Evolutionary conservation across 1,140 invertebrate species (phyloP), one percentile per base, ranked within the genome.

Genomic region (Trichogramma pretiosum): DNA sequence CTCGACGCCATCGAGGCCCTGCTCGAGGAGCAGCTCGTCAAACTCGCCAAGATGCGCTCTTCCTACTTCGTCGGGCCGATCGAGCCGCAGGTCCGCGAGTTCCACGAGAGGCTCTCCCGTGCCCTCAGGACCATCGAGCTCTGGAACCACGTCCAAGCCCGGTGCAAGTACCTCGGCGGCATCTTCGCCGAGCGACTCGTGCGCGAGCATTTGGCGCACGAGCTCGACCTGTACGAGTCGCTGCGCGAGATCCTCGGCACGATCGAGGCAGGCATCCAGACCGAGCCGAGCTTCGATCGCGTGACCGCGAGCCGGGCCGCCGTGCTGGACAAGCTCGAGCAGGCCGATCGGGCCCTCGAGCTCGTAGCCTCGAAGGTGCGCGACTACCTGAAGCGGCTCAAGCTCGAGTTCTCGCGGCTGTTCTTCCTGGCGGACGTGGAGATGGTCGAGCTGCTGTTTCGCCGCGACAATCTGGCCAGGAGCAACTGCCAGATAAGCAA

Each of bases 381-480:
- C 57, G 65, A 74, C 41, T 87, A 87, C 62, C 68, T 89, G 57
- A 81, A 89, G 63, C 77, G 78, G 7, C 86, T 88, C 59, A 73
- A 84, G 43, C 74, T 83, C 46, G 70, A 80, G 32, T 92, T 91
- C 65, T 85, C 88, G 13, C 74, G 89, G 52, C 89, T 93, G 56
- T 92, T 90, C 73, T 93, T 93, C 57, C 80, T 92, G 5, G 89
- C 87, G 0, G 85, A 93, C 75, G 82, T 85, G n/a, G 84, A 89
- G 26, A 68, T 92, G 38, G 62, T 90, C 38, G 82, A 88, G 64
- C 87, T 92, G 59, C 68, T 93, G 16, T 54, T 86, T 24, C 76
- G 83, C 59, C 61, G 65, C 10, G 75, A 77, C 54, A 71, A 79
- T 61, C 72, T 24, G 23, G 23, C 14, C 38, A 34, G 9, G 44